These are phyloP conservation scores for Colletes collaris DNA, from an alignment of 2,888 invertebrate species.

Conservation along the genomic window DNA sequence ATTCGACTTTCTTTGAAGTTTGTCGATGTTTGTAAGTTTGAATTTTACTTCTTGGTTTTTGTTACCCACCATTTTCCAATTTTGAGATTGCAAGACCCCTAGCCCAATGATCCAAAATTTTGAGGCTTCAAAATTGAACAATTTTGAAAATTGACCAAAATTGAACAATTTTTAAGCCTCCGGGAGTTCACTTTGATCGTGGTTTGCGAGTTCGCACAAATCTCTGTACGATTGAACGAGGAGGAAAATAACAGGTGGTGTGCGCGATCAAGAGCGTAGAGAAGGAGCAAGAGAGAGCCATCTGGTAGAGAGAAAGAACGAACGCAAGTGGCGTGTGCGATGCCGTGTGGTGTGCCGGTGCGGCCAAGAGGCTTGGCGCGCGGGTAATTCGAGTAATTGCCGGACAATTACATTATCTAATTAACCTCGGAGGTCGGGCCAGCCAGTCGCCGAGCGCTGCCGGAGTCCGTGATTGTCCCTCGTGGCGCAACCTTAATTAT, in stretches of 20 bases:
- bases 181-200: no score
- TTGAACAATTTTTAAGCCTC: no score
- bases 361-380: slow-evolving; percentile 71
- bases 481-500: slow-evolving; percentile 80
- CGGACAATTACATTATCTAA: slow-evolving; percentile 82
- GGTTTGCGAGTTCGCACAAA: slow-evolving; percentile 22
- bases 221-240: slow-evolving; percentile 9
- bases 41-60: no score
- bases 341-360: slow-evolving; percentile 29
- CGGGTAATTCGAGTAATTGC: slow-evolving; percentile 81
- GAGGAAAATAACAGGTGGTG: slow-evolving; percentile 24
- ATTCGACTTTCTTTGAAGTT: no score
- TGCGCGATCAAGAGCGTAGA: slow-evolving; percentile 18
- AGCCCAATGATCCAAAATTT: no score
- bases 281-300: neutral
- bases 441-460: slow-evolving; percentile 65
- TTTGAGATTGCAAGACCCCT: no score
- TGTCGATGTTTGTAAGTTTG: no score
- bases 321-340: slow-evolving; percentile 42
- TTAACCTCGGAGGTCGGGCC: slow-evolving; percentile 80
- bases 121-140: no score
- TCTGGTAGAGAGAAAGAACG: slow-evolving; percentile 20
- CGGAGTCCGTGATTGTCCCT: slow-evolving; percentile 77
- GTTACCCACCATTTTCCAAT: no score
- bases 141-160: no score